Evolutionary conservation across 2,888 invertebrate genomes (phyloP), one percentile per base, ranked within the genome.

Genomic region (Rhamphomyia laevipes): DNA sequence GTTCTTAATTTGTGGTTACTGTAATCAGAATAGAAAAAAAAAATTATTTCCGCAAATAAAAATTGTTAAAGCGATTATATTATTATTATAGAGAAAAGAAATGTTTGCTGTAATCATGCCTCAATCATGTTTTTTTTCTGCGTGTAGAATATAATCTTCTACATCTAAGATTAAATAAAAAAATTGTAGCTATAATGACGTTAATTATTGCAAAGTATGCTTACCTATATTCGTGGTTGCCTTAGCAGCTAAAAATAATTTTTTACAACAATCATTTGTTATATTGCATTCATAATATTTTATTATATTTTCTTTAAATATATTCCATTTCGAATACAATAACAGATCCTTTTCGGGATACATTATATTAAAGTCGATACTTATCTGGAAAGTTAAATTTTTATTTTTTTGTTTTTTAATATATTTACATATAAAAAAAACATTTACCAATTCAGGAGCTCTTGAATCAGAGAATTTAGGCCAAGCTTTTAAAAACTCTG

Each of bases 371-470:
- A 51, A 51, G 45, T 49, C 49, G 15, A 47, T 47, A 17, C 45
- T 44, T 27, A 52, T 52, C 49, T 52, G 30, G 45, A 45, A 45
- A 17, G 15, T 18, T 17, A 45, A 45, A 10, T 40, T 42, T 27
- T 33, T n/a, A n/a, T n/a, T n/a, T n/a, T n/a, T n/a, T n/a, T n/a
- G n/a, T n/a, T n/a, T n/a, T n/a, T n/a, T n/a, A n/a, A n/a, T n/a
- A n/a, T n/a, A n/a, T n/a, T n/a, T n/a, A n/a, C n/a, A n/a, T n/a
- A n/a, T n/a, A n/a, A n/a, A n/a, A n/a, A n/a, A n/a, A n/a, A n/a
- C n/a, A n/a, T 30, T 50, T 48, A 52, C 52, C 48, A 52, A 45
- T 27, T 38, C 43, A 12, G 37, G 46, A 18, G 48, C 50, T 50
- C 52, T 48, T 7, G 50, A 38, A 48, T 50, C 52, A 12, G 40